Conservation (phyloP, 2,888 invertebrate species). For the Archips crataeganus region DNA sequence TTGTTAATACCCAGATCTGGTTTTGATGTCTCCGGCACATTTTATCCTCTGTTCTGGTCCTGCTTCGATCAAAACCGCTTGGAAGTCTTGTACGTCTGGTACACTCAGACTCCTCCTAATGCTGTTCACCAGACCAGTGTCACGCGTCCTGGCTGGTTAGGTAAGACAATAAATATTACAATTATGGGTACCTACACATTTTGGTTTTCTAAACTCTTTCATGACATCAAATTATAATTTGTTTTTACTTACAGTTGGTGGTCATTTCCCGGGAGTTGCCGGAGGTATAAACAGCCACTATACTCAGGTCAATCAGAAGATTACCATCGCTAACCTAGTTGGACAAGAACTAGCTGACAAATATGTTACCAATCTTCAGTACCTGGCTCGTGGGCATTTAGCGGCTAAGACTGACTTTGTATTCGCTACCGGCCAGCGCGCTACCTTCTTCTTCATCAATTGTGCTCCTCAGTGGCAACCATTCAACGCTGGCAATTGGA, state of each 20-base stretch:
- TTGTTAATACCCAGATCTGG: constrained; percentile 74
- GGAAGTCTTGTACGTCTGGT: constrained; percentile 83
- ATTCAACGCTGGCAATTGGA: constrained; percentile 87
- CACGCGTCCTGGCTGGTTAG: constrained; percentile 76
- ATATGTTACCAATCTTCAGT: constrained; percentile 76
- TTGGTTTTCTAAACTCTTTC: too few relatives aligned
- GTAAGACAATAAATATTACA: constrained; percentile 51
- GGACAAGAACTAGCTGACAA: constrained; percentile 68
- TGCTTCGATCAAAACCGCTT: constrained; percentile 83
- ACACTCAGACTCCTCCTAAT: constrained; percentile 75
- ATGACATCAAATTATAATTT: neutral
- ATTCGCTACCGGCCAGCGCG: constrained; percentile 84
- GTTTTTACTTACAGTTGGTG: constrained; percentile 64
- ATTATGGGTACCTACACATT: neutral
- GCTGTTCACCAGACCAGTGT: constrained; percentile 77
- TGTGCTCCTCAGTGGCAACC: constrained; percentile 89
- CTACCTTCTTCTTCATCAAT: constrained; percentile 88
- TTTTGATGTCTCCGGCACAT: constrained; percentile 74
- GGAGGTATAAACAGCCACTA: constrained; percentile 65
- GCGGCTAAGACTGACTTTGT: constrained; percentile 87
- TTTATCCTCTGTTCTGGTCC: constrained; percentile 78
- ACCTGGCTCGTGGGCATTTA: constrained; percentile 87
- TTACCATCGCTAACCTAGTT: constrained; percentile 60
- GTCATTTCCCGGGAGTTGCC: constrained; percentile 76
- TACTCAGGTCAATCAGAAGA: constrained; percentile 70